These are phyloP conservation scores for Diarsia dahlii DNA, from an alignment of 2,888 invertebrate species.

Conservation along the genomic window DNA sequence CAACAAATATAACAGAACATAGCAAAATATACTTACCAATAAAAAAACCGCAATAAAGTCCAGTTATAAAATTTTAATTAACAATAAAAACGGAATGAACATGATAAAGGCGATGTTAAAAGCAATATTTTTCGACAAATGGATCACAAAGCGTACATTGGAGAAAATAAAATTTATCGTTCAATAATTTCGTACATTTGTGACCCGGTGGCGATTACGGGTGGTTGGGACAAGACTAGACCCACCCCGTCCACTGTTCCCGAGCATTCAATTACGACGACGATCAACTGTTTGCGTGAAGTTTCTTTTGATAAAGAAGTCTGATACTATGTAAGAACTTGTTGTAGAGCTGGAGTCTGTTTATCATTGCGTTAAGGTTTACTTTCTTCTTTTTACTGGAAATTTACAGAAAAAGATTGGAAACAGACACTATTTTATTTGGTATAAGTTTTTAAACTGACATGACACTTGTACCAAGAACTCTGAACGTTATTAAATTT, in stretches of 20 bases:
- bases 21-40: conserved; percentile 2
- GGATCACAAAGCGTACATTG: conserved; percentile 43
- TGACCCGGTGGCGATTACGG: conserved; percentile 22
- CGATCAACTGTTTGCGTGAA: conserved; percentile 48
- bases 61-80: conserved; percentile 42
- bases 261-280: conserved; percentile 51
- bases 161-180: conserved; percentile 53
- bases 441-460: too few species aligned
- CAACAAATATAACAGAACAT: neutral
- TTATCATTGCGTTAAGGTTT: conserved; percentile 2
- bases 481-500: conserved; percentile 11
- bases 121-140: conserved; percentile 50
- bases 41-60: conserved; percentile 23
- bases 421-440: too few species aligned
- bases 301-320: conserved; percentile 40
- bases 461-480: neutral
- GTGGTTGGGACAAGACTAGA: neutral
- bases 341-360: neutral
- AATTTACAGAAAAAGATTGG: neutral
- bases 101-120: conserved; percentile 44
- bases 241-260: neutral
- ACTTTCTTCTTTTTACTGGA: neutral
- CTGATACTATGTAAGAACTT: conserved; percentile 22
- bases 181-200: conserved; percentile 47
- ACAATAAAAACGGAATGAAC: conserved; percentile 39